Conservation (phyloP, 2,888 invertebrate genomes). For the Psylliodes chrysocephalus region DNA sequence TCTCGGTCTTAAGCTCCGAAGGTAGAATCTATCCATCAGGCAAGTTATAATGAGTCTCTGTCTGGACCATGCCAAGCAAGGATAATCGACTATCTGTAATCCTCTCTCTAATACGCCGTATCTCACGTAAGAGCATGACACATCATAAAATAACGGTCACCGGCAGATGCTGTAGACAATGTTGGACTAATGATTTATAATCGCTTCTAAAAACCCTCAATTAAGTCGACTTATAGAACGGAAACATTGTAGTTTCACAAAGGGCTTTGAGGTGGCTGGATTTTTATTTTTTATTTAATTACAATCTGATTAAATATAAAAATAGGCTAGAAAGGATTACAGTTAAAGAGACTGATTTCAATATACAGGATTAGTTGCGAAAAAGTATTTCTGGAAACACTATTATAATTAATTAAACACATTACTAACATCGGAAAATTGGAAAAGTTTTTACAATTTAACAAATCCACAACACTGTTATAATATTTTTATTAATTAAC, state of each 20-base stretch:
- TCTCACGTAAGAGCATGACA: slow-evolving; percentile 47
- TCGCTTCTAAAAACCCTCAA: slow-evolving; percentile 47
- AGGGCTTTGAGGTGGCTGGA: not conserved
- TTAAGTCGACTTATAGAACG: slow-evolving; percentile 46
- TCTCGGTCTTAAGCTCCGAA: slow-evolving; percentile 18
- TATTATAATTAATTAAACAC: no score
- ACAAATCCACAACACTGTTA: no score
- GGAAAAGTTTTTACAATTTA: no score
- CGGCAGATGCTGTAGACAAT: slow-evolving; percentile 44
- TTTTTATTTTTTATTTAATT: no score
- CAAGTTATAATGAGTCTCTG: slow-evolving; percentile 50
- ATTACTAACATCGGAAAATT: no score
- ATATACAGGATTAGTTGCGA: no score
- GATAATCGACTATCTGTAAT: slow-evolving; percentile 48
- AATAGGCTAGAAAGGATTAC: no score
- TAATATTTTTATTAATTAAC: no score
- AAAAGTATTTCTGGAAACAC: no score
- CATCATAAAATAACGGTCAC: slow-evolving; percentile 47
- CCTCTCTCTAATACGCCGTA: slow-evolving; percentile 47
- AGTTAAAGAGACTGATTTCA: no score
- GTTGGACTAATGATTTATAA: slow-evolving; percentile 48
- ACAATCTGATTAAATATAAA: no score
- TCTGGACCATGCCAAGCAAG: slow-evolving; percentile 44
- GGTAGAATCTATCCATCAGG: slow-evolving; percentile 44
- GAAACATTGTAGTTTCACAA: slow-evolving; percentile 13